phyloP scores from a whole-genome alignment of 2,888 invertebrate species.

The Sinohyriopsis cumingii region DNA sequence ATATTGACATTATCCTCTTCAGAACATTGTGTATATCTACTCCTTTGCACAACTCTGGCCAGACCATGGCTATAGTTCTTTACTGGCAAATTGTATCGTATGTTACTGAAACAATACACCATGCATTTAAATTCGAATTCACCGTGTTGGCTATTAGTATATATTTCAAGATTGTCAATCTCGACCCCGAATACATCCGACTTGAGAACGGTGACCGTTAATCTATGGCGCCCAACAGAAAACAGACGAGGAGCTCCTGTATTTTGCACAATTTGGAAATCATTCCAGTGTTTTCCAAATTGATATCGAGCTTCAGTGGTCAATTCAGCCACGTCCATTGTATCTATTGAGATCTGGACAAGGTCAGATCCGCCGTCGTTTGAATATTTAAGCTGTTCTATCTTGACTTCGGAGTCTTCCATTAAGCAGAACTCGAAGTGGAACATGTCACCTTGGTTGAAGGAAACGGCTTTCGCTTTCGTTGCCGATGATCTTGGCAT shows the following conservation, averaged over 20 bases:
- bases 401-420: constrained; percentile 16
- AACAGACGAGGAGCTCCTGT: background rate
- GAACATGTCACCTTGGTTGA: constrained; percentile 23
- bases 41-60: constrained; percentile 32
- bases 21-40: constrained; percentile 42
- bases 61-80: constrained; percentile 1
- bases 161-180: constrained; percentile 37
- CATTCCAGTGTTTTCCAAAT: constrained; percentile 33
- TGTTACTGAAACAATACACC: constrained; percentile 41
- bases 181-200: constrained; percentile 47
- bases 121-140: constrained; percentile 38
- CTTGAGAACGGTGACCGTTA: constrained; percentile 26
- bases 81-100: constrained; percentile 13
- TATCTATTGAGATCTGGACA: constrained; percentile 27
- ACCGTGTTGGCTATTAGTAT: constrained; percentile 20
- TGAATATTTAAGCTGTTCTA: constrained; percentile 34
- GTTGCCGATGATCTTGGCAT: constrained; percentile 20
- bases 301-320: constrained; percentile 9
- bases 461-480: constrained; percentile 23
- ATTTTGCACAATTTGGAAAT: constrained; percentile 14
- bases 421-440: constrained; percentile 38
- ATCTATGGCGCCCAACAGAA: constrained; percentile 30
- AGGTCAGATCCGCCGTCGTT: constrained; percentile 42
- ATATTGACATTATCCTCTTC: constrained; percentile 57
- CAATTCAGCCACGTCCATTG: constrained; percentile 18